Evolutionary conservation across 2,797 vertebrate genomes (phyloP).

Genomic region (Megaceryle alcyon): DNA sequence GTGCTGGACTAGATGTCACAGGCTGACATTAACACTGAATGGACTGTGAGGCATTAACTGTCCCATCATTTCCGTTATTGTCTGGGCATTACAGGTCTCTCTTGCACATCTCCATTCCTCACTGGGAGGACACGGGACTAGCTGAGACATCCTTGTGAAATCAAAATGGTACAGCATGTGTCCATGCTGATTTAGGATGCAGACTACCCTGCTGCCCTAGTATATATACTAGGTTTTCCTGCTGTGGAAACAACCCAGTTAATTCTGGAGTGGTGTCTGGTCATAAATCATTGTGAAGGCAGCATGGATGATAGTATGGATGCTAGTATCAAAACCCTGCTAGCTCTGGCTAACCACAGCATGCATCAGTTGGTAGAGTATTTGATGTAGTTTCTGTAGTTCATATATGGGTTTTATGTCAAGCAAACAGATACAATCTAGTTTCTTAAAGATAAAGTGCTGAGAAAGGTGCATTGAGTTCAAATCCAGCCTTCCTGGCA

Average conservation of each 20-base stretch:
- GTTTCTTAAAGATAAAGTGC: not conserved
- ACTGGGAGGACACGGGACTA: not conserved
- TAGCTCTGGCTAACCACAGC: not conserved
- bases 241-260: not conserved
- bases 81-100: not conserved
- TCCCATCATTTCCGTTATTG: not conserved
- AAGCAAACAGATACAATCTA: not conserved
- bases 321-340: not conserved
- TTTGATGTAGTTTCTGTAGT: not conserved
- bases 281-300: constrained; percentile 14
- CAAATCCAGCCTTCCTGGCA: not conserved
- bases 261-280: not conserved
- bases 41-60: not conserved
- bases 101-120: not conserved
- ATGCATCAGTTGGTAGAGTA: not conserved
- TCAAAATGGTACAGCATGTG: not conserved
- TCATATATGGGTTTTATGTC: not conserved
- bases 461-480: not conserved
- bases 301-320: not conserved
- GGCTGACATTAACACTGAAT: not conserved
- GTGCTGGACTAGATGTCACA: not conserved
- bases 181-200: not conserved
- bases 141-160: not conserved
- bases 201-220: not conserved
- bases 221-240: not conserved